phyloP scores from a whole-genome alignment of 1,140 invertebrate genomes.

The Harlomillsia oculata region DNA sequence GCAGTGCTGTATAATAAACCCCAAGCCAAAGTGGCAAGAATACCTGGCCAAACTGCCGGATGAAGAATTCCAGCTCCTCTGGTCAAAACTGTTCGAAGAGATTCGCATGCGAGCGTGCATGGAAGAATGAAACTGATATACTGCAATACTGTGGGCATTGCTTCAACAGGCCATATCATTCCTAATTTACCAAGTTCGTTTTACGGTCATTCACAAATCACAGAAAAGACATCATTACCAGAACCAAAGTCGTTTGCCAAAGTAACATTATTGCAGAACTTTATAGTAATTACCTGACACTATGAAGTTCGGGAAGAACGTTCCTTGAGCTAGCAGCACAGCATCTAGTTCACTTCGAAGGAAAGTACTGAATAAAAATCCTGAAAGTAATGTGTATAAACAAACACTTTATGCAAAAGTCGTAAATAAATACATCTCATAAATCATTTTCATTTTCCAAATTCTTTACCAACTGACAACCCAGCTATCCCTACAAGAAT shows the following conservation, averaged over 20 bases:
- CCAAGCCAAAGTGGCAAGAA: constrained; percentile 8
- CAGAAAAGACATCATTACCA: not conserved
- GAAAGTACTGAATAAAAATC: constrained; percentile 46
- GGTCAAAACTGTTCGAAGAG: constrained; percentile 76
- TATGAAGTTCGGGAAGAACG: constrained; percentile 45
- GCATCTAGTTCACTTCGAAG: constrained; percentile 48
- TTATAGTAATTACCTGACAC: not conserved
- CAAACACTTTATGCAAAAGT: not conserved
- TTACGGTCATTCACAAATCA: too few relatives aligned
- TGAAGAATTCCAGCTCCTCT: constrained; percentile 66
- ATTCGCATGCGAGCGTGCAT: constrained; percentile 78
- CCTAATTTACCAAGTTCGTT: constrained; percentile 51
- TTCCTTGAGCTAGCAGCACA: constrained; percentile 49
- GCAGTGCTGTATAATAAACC: constrained; percentile 7
- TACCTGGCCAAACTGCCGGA: constrained; percentile 14
- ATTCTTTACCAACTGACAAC: constrained; percentile 18
- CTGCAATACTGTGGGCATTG: constrained; percentile 69
- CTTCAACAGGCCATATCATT: constrained; percentile 76
- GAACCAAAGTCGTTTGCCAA: not conserved
- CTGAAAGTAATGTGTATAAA: constrained; percentile 34
- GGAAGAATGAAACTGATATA: constrained; percentile 69
- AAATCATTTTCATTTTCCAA: not conserved
- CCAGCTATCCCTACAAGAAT: constrained; percentile 15
- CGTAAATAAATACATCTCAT: not conserved
- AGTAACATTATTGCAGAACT: not conserved